Conservation (phyloP, 1,140 invertebrate genomes). For the Panagrolaimus sp. region DNA sequence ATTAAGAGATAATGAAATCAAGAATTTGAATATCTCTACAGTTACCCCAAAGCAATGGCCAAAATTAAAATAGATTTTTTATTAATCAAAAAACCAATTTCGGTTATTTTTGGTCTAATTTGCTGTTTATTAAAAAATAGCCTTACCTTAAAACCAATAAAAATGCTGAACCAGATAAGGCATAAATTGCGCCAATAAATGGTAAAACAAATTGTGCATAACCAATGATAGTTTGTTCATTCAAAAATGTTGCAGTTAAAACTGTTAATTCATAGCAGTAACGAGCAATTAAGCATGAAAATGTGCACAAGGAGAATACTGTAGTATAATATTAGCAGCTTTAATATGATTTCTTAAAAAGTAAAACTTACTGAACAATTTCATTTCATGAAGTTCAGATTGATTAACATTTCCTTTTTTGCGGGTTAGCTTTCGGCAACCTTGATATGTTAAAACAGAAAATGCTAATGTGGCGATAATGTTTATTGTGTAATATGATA, state of each 20-base stretch:
- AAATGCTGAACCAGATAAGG: background rate
- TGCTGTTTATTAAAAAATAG: too few species aligned
- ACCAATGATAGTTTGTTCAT: background rate
- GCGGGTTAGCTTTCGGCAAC: background rate
- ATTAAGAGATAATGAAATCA: too few species aligned
- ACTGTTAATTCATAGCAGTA: background rate
- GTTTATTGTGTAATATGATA: constrained; percentile 11
- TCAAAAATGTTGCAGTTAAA: background rate
- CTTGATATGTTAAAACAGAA: background rate
- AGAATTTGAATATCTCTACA: too few species aligned
- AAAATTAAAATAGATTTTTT: too few species aligned
- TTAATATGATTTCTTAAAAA: background rate
- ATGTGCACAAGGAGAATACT: background rate
- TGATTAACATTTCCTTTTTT: background rate
- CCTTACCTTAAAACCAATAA: background rate
- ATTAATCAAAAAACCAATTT: too few species aligned
- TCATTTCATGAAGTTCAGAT: background rate
- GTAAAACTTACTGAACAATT: constrained; percentile 8
- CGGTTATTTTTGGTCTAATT: too few species aligned
- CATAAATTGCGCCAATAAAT: background rate
- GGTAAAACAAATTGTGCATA: constrained; percentile 2
- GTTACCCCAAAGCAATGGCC: too few species aligned
- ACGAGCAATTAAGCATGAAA: background rate
- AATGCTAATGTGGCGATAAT: background rate
- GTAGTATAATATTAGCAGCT: background rate